Percentiles rank a stretch among this genome's conserved stretches.
These are phyloP conservation scores for Enteromius argenteus DNA, from an alignment of 2,797 vertebrate species.

Conservation along the genomic window DNA sequence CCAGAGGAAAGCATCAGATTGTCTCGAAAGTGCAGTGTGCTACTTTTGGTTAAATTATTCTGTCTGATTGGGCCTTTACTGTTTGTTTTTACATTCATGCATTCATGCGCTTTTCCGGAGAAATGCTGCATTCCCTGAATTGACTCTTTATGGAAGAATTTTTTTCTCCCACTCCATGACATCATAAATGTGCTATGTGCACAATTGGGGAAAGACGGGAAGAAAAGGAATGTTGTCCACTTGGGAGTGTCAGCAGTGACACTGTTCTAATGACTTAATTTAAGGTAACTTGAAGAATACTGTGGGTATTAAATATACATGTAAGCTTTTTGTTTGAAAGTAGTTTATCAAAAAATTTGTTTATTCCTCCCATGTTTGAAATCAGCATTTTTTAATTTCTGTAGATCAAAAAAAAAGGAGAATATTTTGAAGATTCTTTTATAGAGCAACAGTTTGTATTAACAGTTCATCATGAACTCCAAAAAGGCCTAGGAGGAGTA, in stretches of 20 bases:
- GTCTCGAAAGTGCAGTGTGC: neutral
- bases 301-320: neutral
- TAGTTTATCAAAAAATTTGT: neutral
- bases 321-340: neutral
- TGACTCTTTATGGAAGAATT: constrained; percentile 43
- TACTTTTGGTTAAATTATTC: neutral
- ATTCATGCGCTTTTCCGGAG: neutral
- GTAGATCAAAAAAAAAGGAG: neutral
- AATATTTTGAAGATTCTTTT: neutral
- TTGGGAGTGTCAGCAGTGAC: neutral
- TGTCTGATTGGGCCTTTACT: neutral
- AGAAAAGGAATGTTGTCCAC: constrained; percentile 21
- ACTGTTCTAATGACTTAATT: neutral
- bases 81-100: constrained; percentile 10
- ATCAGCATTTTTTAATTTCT: neutral
- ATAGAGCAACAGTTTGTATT: neutral
- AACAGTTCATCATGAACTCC: neutral
- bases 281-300: neutral
- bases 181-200: constrained; percentile 49
- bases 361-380: neutral
- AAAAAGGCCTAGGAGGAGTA: neutral
- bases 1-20: neutral
- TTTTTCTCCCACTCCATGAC: constrained; percentile 28
- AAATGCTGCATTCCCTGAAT: neutral
- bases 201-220: constrained; percentile 49